Conservation (phyloP, 2,113 vertebrate species). For the Pedionomus torquatus region DNA sequence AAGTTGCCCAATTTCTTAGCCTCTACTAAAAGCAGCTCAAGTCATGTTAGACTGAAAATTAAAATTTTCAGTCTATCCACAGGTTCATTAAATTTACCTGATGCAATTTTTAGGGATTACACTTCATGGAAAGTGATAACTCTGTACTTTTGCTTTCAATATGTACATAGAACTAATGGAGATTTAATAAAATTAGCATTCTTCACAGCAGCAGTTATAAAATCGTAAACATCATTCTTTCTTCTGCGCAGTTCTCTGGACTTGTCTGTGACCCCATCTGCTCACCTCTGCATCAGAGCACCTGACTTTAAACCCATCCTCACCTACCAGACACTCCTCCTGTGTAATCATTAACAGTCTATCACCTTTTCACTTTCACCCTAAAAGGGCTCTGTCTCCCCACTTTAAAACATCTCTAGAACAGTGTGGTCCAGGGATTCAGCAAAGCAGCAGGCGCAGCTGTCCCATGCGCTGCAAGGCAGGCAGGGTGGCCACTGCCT, state of each 20-base stretch:
- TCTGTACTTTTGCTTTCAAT: background rate
- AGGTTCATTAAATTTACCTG: background rate
- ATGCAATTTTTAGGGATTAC: background rate
- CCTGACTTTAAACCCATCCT: background rate
- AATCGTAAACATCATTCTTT: background rate
- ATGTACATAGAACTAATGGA: background rate
- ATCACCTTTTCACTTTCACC: background rate
- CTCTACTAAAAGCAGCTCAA: background rate
- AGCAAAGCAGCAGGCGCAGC: background rate
- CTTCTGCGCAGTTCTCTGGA: background rate
- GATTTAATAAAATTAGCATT: background rate
- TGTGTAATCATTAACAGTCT: background rate
- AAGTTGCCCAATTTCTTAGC: background rate
- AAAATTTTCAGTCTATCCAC: background rate
- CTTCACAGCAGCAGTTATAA: background rate
- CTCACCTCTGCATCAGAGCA: background rate
- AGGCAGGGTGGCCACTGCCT: background rate
- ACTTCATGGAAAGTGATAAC: background rate
- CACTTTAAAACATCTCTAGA: background rate
- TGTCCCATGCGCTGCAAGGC: no score
- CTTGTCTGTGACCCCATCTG: no score
- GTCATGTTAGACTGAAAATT: background rate
- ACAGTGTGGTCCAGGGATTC: rapidly evolving
- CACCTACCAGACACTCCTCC: background rate
- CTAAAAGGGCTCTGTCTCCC: background rate